Conservation (phyloP, 2,888 invertebrate genomes). For the Andrena bicolor region DNA sequence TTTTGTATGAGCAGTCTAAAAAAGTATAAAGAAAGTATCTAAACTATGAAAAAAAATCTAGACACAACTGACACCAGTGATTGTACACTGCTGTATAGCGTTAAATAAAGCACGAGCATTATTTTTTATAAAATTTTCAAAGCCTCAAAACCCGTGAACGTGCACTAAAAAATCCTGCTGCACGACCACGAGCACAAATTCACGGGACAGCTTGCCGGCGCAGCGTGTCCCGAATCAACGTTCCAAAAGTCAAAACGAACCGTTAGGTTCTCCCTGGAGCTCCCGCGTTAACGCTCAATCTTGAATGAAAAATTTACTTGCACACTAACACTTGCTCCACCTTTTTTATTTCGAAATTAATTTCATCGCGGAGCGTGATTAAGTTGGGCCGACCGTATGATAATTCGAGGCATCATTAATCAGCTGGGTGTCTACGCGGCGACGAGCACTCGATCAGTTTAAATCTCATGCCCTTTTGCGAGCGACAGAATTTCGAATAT, state of each 20-base stretch:
- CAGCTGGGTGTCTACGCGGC: neutral
- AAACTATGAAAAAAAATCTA: too few species aligned
- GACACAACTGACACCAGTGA: too few species aligned
- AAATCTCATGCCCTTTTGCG: neutral
- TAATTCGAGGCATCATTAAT: conserved; percentile 30
- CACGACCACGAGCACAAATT: neutral
- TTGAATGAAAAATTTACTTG: conserved; percentile 17
- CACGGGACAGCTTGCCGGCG: neutral
- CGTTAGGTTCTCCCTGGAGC: conserved; percentile 7
- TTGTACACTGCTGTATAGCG: too few species aligned
- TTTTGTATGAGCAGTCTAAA: too few species aligned
- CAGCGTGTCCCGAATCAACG: neutral
- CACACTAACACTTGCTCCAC: conserved; percentile 1
- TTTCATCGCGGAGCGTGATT: conserved; percentile 9
- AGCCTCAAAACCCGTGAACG: too few species aligned
- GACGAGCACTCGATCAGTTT: neutral
- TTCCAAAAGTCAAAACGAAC: neutral
- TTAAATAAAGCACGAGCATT: too few species aligned
- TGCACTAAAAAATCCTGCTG: too few species aligned
- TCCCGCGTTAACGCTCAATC: conserved; percentile 7
- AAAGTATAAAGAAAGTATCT: too few species aligned
- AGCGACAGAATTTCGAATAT: neutral
- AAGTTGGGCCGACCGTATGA: conserved; percentile 1
- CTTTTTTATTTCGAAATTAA: conserved; percentile 16
- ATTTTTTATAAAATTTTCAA: too few species aligned